Base-by-base conservation (phyloP, 2,797 vertebrate species). In the Scolopax rusticola region DNA sequence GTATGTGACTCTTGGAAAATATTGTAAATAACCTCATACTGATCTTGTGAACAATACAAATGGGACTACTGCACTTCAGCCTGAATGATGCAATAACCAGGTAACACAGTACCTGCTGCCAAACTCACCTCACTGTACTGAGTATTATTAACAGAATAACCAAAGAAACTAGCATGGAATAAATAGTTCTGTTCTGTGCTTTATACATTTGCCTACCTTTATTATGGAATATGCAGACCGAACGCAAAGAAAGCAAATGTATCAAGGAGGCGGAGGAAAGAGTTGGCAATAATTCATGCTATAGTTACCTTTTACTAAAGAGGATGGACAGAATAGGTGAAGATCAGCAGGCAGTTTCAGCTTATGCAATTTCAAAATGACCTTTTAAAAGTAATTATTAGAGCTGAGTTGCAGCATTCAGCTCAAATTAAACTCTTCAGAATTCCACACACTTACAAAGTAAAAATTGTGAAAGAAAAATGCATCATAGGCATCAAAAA, bases 321-420 rank as follows among this genome's bases (percentile, higher is more conserved):
- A 74, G 48, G 59, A 80, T 21, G 53, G 60, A 83, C 11, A 61
- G 68, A 74, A 79, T 18, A 57, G 57, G 60, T 64, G 75, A 90
- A 74, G 41, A 87, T 79, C 67, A 82, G 63, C 28, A 67, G 28
- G 56, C 32, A 50, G 40, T 41, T 89, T 77, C 77, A 90, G 48
- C 14, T 70, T 56, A 47, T 2, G 48, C 18, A 64, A 89, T 90
- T 80, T 82, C 63, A 76, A 89, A 93, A 92, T 82, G 74, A 84
- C 80, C 70, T 92, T 89, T 90, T 53, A 85, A 56, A 93, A 47
- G 23, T 54, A 87, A 89, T 83, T 94, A 68, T 80, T 90, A 77
- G 40, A 90, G n/a, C 30, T 4, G 56, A 90, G 56, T 43, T 56
- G 48, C 43, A 89, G 75, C 68, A 82, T 57, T 85, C 60, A 77